These are phyloP conservation scores for Scaptodrosophila lebanonensis DNA, from an alignment of 1,140 invertebrate genomes.

Conservation along the genomic window DNA sequence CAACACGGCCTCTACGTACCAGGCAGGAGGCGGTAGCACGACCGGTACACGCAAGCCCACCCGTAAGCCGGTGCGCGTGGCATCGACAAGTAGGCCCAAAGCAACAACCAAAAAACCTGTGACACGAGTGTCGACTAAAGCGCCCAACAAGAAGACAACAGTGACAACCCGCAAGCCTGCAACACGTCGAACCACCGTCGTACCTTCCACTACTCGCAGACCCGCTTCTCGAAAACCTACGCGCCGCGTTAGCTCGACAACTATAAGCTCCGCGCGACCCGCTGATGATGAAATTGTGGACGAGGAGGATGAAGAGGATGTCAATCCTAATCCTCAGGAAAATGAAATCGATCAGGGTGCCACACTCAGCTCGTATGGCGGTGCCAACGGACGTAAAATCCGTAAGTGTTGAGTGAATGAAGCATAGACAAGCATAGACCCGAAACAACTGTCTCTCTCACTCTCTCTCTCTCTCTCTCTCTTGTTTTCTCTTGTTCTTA, in stretches of 20 bases:
- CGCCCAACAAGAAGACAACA: conserved; percentile 75
- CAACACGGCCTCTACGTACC: conserved; percentile 51
- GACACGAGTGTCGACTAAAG: conserved; percentile 78
- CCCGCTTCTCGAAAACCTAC: conserved; percentile 78
- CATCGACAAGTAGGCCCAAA: conserved; percentile 59
- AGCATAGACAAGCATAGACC: conserved; percentile 53
- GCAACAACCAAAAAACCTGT: conserved; percentile 63
- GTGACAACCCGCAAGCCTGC: conserved; percentile 49
- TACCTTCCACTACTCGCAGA: conserved; percentile 54
- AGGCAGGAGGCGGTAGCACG: conserved; percentile 41
- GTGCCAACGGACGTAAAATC: conserved; percentile 77
- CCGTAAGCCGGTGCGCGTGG: conserved; percentile 40
- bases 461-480: conserved; percentile 51
- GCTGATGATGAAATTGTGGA: conserved; percentile 60
- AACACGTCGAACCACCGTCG: conserved; percentile 41
- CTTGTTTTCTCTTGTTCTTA: conserved; percentile 45
- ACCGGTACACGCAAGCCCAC: conserved; percentile 43
- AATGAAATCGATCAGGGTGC: conserved; percentile 79
- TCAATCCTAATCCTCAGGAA: conserved; percentile 74
- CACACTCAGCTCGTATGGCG: conserved; percentile 73
- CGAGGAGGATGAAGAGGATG: conserved; percentile 78
- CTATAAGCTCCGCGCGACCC: conserved; percentile 32
- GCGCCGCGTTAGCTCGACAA: conserved; percentile 42
- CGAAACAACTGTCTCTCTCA: conserved; percentile 65
- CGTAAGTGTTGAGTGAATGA: conserved; percentile 79